A percentile compares a stretch with the other conserved stretches of the same genome.
Evolutionary conservation across 2,797 vertebrate genomes (phyloP).

Genomic region (Tragopan temminckii): DNA sequence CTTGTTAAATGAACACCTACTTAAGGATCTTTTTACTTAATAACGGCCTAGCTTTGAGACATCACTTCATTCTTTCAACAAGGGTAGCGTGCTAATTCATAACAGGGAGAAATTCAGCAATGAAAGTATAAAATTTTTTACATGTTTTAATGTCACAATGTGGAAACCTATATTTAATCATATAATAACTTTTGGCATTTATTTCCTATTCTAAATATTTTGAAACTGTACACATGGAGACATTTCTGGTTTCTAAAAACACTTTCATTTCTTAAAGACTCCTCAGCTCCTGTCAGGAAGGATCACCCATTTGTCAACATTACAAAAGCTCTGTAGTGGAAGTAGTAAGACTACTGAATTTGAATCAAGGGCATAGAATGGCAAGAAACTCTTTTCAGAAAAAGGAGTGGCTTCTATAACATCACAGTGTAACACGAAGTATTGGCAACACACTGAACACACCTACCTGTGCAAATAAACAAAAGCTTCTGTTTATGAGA

Average conservation of each 20-base stretch:
- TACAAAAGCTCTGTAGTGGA: not conserved
- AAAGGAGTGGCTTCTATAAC: not conserved
- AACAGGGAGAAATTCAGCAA: not conserved
- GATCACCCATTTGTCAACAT: not conserved
- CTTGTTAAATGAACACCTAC: not conserved
- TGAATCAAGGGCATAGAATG: not conserved
- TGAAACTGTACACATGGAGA: not conserved
- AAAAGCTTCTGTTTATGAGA: not conserved
- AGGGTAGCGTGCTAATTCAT: not conserved
- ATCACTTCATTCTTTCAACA: not conserved
- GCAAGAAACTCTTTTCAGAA: not conserved
- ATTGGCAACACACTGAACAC: not conserved
- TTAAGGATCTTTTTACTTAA: not conserved
- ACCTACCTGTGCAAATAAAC: not conserved
- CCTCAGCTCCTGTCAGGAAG: not conserved
- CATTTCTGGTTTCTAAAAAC: not conserved
- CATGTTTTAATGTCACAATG: not conserved
- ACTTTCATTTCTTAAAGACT: not conserved
- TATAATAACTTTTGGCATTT: rapidly evolving
- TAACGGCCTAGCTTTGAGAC: not conserved
- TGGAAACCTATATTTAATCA: not conserved
- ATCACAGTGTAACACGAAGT: not conserved
- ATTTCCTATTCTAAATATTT: not conserved
- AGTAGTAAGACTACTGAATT: not conserved
- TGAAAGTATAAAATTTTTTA: not conserved